phyloP scores from a whole-genome alignment of 2,888 invertebrate species.

The Podotricha telesiphe region DNA sequence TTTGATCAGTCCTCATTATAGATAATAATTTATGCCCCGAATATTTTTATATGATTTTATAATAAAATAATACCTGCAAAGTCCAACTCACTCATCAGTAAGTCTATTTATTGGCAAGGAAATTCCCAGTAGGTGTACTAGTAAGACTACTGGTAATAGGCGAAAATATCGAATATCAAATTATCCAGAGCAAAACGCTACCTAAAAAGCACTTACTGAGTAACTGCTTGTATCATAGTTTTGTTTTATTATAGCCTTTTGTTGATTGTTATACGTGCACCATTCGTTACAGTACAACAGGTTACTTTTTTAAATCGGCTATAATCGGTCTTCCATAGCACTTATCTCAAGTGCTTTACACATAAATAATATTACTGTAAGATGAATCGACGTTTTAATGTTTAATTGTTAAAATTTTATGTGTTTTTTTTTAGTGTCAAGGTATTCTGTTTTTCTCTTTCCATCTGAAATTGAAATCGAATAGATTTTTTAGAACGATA shows the following conservation, averaged over 20 bases:
- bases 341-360: conserved; percentile 13
- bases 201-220: background rate
- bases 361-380: conserved; percentile 12
- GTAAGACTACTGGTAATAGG: too few species aligned
- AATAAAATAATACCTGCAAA: too few species aligned
- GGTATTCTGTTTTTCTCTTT: too few species aligned
- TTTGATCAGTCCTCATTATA: too few species aligned
- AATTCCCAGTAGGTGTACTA: too few species aligned
- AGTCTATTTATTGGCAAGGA: too few species aligned
- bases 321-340: background rate
- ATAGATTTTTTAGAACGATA: too few species aligned
- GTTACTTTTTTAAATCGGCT: conserved; percentile 1
- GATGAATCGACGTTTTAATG: conserved; percentile 9
- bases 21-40: too few species aligned
- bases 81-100: too few species aligned
- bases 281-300: conserved; percentile 5
- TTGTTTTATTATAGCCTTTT: background rate
- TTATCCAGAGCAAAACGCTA: background rate
- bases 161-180: background rate
- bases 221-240: background rate
- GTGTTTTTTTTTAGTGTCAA: background rate
- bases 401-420: background rate
- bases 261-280: conserved; percentile 6
- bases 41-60: too few species aligned
- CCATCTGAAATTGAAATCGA: too few species aligned